Conservation (phyloP, 2,888 invertebrate species). For the Spatulosminthurus flaviceps region DNA sequence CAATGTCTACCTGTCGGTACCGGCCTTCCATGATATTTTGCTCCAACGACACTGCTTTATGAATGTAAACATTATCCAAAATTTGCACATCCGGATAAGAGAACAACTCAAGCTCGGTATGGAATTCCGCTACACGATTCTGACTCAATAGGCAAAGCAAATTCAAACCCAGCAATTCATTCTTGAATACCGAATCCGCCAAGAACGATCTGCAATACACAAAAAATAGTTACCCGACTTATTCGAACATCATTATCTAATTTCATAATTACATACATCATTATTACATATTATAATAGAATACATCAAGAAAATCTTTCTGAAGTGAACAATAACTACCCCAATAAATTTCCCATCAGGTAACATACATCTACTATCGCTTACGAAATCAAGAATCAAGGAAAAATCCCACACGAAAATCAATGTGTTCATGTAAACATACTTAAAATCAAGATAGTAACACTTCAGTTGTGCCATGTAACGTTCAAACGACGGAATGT, state of each 20-base stretch:
- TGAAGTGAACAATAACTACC: no score
- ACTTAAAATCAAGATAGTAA: constrained; percentile 95
- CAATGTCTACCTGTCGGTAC: constrained; percentile 90
- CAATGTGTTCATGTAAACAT: no score
- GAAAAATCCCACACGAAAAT: no score
- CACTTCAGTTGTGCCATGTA: constrained; percentile 98
- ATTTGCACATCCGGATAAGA: constrained; percentile 82
- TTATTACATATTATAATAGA: no score
- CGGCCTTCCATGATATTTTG: constrained; percentile 99
- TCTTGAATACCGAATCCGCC: constrained; percentile 92
- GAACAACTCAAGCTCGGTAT: constrained; percentile 93
- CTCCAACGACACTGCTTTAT: constrained; percentile 93
- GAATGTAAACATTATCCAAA: constrained; percentile 91
- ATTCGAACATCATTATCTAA: no score
- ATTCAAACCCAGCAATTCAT: constrained; percentile 93
- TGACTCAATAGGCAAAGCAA: constrained; percentile 91
- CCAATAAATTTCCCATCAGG: no score
- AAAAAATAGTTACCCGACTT: not conserved
- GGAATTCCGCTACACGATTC: constrained; percentile 97
- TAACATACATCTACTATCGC: no score
- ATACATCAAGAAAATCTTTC: no score
- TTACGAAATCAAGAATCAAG: no score
- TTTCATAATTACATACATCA: no score
- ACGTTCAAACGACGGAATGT: constrained; percentile 95
- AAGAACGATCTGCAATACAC: constrained; percentile 74